A percentile compares a stretch with the other conserved stretches of the same genome.
Evolutionary conservation across 2,113 vertebrate genomes (phyloP).

Genomic region (Prietella phreatophila): DNA sequence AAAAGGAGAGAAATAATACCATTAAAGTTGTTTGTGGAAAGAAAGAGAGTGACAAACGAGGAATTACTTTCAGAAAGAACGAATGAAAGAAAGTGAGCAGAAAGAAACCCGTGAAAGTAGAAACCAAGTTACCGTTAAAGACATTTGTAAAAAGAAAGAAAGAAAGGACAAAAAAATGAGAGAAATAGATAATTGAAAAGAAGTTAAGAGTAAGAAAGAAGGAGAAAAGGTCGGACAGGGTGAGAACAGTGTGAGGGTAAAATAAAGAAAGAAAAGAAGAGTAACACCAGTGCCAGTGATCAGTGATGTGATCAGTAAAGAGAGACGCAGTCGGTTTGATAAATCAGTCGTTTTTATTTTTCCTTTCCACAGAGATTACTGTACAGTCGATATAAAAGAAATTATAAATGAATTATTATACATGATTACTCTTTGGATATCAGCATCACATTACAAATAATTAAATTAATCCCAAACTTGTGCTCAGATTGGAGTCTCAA

Average conservation of each 20-base stretch:
- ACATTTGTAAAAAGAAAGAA: background rate
- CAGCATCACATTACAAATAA: conserved; percentile 75
- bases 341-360: conserved; percentile 56
- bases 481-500: conserved; percentile 69
- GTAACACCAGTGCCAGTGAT: background rate
- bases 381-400: conserved; percentile 66
- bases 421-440: conserved; percentile 80
- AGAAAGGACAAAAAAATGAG: background rate
- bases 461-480: conserved; percentile 72
- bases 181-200: background rate
- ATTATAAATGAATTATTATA: conserved; percentile 72
- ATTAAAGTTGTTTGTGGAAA: background rate
- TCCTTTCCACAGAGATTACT: conserved; percentile 62
- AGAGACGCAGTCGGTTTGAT: background rate
- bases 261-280: fast-evolving
- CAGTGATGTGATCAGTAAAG: background rate
- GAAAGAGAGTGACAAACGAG: background rate
- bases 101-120: background rate
- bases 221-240: background rate
- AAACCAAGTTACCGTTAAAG: background rate
- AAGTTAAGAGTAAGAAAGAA: background rate
- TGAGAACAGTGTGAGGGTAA: background rate
- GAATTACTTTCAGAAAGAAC: too few species aligned
- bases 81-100: background rate
- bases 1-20: too few species aligned